phyloP scores from a whole-genome alignment of 35 echinoderm and acorn worm species.

The Chiridota heheva region DNA sequence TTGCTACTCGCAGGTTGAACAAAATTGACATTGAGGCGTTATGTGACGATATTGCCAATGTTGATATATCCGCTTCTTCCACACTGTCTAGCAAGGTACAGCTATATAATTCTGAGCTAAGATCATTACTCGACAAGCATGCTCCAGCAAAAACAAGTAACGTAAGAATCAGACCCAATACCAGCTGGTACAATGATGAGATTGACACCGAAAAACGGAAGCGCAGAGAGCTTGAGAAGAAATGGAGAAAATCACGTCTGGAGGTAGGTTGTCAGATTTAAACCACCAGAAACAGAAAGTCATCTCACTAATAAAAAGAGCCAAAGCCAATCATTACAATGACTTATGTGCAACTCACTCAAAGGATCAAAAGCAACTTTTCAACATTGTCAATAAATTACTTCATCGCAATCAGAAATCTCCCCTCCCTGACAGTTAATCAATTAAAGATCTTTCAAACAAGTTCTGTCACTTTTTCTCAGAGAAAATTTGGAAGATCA shows the following conservation, averaged over 20 bases:
- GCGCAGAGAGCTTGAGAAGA: conserved; percentile 9
- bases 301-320: background rate
- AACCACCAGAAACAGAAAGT: conserved; percentile 3
- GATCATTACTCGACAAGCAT: no score
- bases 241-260: conserved; percentile 17
- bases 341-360: background rate
- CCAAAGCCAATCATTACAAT: conserved; percentile 38
- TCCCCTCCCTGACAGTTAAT: no score
- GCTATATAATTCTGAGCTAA: no score
- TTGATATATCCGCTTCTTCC: no score
- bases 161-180: background rate
- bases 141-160: background rate
- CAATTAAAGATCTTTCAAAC: no score
- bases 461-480: no score
- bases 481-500: no score
- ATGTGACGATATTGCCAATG: no score
- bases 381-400: conserved; percentile 43
- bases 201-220: background rate
- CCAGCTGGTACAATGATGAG: conserved; percentile 17
- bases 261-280: conserved; percentile 10
- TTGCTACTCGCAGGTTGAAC: no score
- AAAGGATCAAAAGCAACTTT: conserved; percentile 55
- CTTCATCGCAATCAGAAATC: no score
- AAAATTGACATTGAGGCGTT: no score
- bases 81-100: no score